Evolutionary conservation across 2,888 invertebrate genomes (phyloP), one percentile per base, ranked within the genome.

Genomic region (Caenorhabditis sp.): DNA sequence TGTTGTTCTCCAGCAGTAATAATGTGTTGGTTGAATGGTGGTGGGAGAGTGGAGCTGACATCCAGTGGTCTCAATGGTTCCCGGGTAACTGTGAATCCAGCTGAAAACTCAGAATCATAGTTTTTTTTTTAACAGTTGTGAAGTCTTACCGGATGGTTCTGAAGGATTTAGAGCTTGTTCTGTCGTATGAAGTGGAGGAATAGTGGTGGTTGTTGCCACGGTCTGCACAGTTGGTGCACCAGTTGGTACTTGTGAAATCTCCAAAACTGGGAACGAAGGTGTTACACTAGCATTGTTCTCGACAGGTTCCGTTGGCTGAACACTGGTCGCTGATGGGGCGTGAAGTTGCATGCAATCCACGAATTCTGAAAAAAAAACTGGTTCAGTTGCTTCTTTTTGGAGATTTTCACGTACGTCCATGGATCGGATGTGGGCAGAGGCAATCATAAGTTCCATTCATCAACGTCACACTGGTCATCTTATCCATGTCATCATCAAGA

Each of bases 371-470:
- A 61, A 20, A 50, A 17, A 22, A 43, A 8, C 17, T 24, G 9
- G n/a, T n/a, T 32, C 27, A 35, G 24, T 26, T 30, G 2, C 15
- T 45, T 43, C 32, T 15, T 24, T 17, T 62, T 46, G 15, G 22
- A 37, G 17, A 7, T 48, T 35, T 20, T 11, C 2, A 37, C 1
- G 35, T 27, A 81, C 81, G 79, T 71, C 83, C 83, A 45, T 77
- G 72, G 43, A 71, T 68, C 17, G 83, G 83, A 70, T 83, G 83
- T 30, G 83, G 83, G 27, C 83, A 83, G 3, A 73, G 63, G 41
- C 83, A 83, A 52, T 83, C 83, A 62, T 83, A 81, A 22, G 80
- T 73, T 37, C 83, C 80, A 35, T 85, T 83, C 45, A 81, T 71
- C 17, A 85, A 61, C 0, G 61, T 32, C 0, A 41, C 39, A 43